Evolutionary conservation across 2,113 vertebrate species (phyloP), one percentile per base, ranked within the genome.

Genomic region (Notiomystis cincta): DNA sequence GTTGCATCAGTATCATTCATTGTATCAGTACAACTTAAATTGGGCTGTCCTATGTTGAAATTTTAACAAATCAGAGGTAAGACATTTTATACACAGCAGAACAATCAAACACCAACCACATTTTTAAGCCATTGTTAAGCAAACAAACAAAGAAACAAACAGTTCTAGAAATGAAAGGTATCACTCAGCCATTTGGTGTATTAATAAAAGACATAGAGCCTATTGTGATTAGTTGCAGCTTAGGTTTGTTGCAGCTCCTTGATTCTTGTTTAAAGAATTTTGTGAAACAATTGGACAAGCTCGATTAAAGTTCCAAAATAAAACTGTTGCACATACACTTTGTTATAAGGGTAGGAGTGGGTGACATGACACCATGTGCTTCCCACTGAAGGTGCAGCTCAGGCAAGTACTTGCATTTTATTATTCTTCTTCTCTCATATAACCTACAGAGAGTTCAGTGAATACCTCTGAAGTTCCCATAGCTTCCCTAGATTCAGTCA

Each of bases 291-390:
- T 0, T 47, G 54, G 38, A 22, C 21, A 73, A 69, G 53, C 14
- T 62, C 35, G 38, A 21, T 17, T 35, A 35, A 71, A 56, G 40
- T 33, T 69, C 7, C 45, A 75, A 27, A 47, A 65, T 30, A 77
- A 83, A 93, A 72, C 0, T 30, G 16, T 23, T 20, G 30, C 19
- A 42, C 9, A 9, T 16, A 13, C 11, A 13, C 9, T 48, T 90
- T 40, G 3, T 71, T 86, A 22, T 35, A 13, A 48, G 35, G 22
- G 6, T 0, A 0, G 11, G 24, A 7, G 3, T 54, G 51, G n/a
- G 18, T 23, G 57, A 54, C 5, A 14, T 4, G 15, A 37, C 35
- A 31, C 15, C 25, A 12, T 5, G 10, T 11, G 31, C 10, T 47
- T 51, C 3, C 6, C 38, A 57, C 24, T 20, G n/a, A 50, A 62